Base-by-base conservation (phyloP, 2,888 invertebrate genomes). In the Deilephila porcellus region DNA sequence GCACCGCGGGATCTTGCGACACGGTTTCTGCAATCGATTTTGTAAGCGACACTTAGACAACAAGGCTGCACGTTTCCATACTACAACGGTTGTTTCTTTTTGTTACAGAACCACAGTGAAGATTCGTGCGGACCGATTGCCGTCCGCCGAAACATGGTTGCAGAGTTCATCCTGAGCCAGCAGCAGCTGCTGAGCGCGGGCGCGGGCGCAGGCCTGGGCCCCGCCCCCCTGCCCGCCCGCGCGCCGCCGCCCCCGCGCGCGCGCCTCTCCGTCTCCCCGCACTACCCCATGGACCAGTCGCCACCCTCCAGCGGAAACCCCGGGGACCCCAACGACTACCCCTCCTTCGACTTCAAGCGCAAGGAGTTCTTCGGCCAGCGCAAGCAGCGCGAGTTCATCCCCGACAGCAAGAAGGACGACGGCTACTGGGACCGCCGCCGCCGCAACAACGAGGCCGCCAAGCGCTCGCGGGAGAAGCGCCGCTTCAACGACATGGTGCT, bases 341-440 rank as follows among this genome's bases (percentile, higher is more conserved):
- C 86, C 94, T 95, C 96, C 83, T 97, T 94, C 89, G 96, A 95
- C 79, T 94, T 95, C 87, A 96, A 97, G 82, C 96, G 97, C 80
- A 98, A 98, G 86, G 98, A 98, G 80, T 95, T 98, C 85, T 98
- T 98, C 91, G 97, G 97, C 1, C 97, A 98, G 85, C 96, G 99
- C 83, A 99, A 99, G 88, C 99, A 99, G 87, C 96, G 99, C 19
- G 99, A 99, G 90, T 99, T 99, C 91, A 99, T 99, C 78, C 99
- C 99, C 0, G 99, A 99, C 89, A 98, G 96, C 92, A 98, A 98
- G 90, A 99, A 99, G 89, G 99, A 99, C 86, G 98, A 99, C 84
- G 98, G 98, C 86, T 99, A 99, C 92, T 99, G 99, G 99, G 99
- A 99, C 91, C 96, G 99, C 74, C 96, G 99, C 74, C 96, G 99